These are phyloP conservation scores for Callorhinus ursinus DNA, from an alignment of 2,113 vertebrate species.

Conservation along the genomic window DNA sequence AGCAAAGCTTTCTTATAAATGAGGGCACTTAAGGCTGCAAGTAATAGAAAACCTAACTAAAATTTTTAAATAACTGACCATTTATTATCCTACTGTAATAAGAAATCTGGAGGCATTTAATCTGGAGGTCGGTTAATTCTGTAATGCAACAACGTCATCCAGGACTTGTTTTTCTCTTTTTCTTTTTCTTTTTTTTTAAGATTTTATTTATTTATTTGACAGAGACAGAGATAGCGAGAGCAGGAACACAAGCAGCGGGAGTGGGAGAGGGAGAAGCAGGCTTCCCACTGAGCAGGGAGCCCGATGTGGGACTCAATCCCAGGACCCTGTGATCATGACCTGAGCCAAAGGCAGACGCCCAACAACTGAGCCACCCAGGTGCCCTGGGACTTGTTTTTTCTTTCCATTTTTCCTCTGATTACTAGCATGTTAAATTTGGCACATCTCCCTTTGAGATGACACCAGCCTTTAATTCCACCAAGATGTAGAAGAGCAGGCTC, in stretches of 20 bases:
- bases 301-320: no score
- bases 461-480: background rate
- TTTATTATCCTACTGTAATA: background rate
- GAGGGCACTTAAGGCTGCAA: background rate
- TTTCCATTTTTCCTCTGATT: background rate
- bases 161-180: background rate
- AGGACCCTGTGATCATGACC: no score
- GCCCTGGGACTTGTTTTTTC: background rate
- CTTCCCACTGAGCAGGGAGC: no score
- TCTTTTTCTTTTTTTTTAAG: background rate
- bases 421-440: background rate
- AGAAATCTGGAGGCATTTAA: constrained; percentile 1
- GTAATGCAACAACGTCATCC: background rate
- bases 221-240: no score
- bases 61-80: constrained; percentile 22
- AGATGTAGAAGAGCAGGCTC: background rate
- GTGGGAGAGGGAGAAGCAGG: no score
- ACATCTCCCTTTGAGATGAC: background rate
- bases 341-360: no score
- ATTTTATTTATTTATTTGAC: no score
- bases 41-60: background rate
- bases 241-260: no score
- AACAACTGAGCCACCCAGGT: no score
- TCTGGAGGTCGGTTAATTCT: background rate
- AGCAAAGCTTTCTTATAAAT: background rate